A percentile compares a stretch with the other conserved stretches of the same genome.
These are phyloP conservation scores for Phaetusa simplex DNA, from an alignment of 2,113 vertebrate genomes.

Conservation along the genomic window DNA sequence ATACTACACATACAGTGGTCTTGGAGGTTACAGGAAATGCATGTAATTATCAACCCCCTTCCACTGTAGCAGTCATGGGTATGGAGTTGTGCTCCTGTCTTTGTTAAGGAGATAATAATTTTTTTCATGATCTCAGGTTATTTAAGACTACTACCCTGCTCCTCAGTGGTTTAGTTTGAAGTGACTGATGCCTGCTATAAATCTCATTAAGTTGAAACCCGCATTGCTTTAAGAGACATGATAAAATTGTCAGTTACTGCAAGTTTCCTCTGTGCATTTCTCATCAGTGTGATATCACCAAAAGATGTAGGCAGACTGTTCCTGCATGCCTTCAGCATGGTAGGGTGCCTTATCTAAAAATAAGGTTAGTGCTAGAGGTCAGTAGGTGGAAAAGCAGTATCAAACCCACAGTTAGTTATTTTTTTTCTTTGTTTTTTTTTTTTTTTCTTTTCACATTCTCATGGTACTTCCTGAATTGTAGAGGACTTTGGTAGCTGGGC, in stretches of 20 bases:
- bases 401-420: neutral
- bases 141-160: neutral
- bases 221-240: neutral
- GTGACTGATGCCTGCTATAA: neutral
- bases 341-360: neutral
- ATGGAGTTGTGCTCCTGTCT: neutral
- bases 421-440: no score
- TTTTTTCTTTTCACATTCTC: neutral
- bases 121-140: neutral
- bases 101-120: neutral
- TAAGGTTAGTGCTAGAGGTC: neutral
- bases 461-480: neutral
- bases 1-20: neutral
- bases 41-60: neutral
- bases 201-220: neutral
- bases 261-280: neutral
- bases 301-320: neutral
- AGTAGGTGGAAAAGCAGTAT: neutral
- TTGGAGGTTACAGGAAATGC: neutral
- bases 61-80: neutral
- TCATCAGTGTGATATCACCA: neutral
- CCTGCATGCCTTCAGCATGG: neutral
- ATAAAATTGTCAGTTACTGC: neutral
- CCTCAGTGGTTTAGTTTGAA: neutral
- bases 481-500: neutral